Percentiles rank a stretch among this genome's conserved stretches.
phyloP scores from a whole-genome alignment of 2,113 vertebrate species.

The Ammodytes dubius region DNA sequence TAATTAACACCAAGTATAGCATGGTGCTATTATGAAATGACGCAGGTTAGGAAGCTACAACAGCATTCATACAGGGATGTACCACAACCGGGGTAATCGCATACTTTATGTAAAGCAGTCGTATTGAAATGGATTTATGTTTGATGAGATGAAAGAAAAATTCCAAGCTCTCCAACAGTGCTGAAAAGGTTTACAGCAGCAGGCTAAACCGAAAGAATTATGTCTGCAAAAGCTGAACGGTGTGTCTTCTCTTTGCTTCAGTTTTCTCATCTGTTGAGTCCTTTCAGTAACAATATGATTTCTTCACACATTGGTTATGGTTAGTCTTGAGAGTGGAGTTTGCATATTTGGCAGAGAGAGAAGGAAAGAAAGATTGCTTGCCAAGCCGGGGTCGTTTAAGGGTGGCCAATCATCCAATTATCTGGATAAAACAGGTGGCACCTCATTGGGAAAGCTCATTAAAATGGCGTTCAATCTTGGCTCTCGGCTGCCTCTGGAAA shows the following conservation, averaged over 20 bases:
- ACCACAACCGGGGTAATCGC: constrained; percentile 3
- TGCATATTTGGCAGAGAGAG: neutral
- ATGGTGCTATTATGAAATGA: neutral
- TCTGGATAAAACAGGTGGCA: constrained; percentile 82
- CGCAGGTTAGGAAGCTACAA: neutral
- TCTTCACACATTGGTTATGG: constrained; percentile 1
- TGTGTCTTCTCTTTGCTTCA: constrained; percentile 6
- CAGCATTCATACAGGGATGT: neutral
- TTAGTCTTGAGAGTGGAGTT: neutral
- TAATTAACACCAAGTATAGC: constrained; percentile 30
- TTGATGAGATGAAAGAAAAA: neutral
- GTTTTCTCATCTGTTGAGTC: neutral
- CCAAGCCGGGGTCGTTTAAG: constrained; percentile 73
- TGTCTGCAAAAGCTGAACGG: neutral
- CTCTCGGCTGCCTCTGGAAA: constrained; percentile 70
- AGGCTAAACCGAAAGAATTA: neutral
- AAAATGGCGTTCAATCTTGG: constrained; percentile 73
- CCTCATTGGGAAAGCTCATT: constrained; percentile 81
- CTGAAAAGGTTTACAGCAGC: constrained; percentile 8
- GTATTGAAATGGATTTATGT: constrained; percentile 8
- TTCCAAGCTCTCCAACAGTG: neutral
- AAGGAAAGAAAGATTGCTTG: constrained; percentile 38
- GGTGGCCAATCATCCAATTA: constrained; percentile 81
- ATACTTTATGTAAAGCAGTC: neutral
- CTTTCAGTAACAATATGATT: constrained; percentile 35